Conservation (phyloP, 2,888 invertebrate species). For the Cosmia trapezina region DNA sequence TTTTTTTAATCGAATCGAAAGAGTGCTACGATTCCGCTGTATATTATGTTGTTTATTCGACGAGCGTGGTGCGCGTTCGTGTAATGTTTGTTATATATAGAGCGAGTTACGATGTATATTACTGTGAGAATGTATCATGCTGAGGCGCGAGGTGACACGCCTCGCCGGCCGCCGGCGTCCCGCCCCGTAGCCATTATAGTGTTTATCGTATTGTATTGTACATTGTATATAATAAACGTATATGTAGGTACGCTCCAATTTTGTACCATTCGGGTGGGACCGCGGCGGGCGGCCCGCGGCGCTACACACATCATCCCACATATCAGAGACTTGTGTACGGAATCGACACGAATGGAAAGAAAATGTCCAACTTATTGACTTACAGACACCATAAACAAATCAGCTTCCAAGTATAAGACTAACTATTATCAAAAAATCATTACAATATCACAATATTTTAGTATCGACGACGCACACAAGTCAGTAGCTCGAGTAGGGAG, state of each 20-base stretch:
- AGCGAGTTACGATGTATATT: conserved; percentile 89
- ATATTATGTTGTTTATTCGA: conserved; percentile 86
- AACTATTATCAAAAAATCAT: conserved; percentile 22
- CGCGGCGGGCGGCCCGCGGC: conserved; percentile 81
- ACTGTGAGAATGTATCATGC: conserved; percentile 87
- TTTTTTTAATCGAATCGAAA: conserved; percentile 88
- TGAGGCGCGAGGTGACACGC: conserved; percentile 80
- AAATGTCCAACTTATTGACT: conserved; percentile 45
- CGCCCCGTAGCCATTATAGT: conserved; percentile 84
- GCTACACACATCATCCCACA: conserved; percentile 89
- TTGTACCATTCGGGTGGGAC: conserved; percentile 82
- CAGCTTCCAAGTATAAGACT: conserved; percentile 60
- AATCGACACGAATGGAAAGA: conserved; percentile 70
- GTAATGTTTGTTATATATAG: conserved; percentile 87
- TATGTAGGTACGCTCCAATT: conserved; percentile 86
- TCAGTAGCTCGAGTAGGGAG: conserved; percentile 88
- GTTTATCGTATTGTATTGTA: conserved; percentile 87
- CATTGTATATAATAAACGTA: conserved; percentile 89
- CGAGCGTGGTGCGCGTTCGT: conserved; percentile 87
- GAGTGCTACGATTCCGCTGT: conserved; percentile 89
- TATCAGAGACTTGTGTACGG: conserved; percentile 88
- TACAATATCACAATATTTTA: conserved; percentile 41
- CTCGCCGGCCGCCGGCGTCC: conserved; percentile 81
- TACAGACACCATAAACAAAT: conserved; percentile 43
- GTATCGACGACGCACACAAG: conserved; percentile 83